phyloP scores from a whole-genome alignment of 2,797 vertebrate species.

The Lagocephalus sceleratus region DNA sequence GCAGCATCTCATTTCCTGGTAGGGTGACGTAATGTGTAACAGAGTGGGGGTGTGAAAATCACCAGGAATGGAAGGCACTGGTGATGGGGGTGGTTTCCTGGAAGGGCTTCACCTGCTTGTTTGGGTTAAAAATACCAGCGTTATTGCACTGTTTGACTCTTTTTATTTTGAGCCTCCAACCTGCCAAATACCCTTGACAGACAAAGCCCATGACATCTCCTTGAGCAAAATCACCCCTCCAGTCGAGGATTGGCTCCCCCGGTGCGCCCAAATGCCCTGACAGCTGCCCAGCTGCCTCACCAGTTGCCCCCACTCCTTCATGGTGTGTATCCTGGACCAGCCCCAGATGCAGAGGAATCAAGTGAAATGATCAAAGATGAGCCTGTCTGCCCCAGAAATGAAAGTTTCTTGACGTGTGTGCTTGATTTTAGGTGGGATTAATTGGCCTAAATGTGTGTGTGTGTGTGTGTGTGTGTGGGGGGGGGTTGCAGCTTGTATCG shows the following conservation, averaged over 20 bases:
- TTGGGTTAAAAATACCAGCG: conserved; percentile 18
- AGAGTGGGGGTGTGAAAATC: conserved; percentile 50
- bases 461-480: too few species aligned
- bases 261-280: conserved; percentile 23
- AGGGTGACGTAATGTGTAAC: conserved; percentile 58
- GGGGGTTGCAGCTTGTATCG: not conserved
- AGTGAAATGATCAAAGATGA: conserved; percentile 4
- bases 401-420: not conserved
- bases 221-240: conserved; percentile 32
- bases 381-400: not conserved
- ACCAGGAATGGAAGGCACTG: conserved; percentile 25
- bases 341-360: conserved; percentile 4
- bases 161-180: not conserved
- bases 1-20: conserved; percentile 52
- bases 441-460: not conserved
- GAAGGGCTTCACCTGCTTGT: conserved; percentile 41
- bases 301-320: conserved; percentile 5
- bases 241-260: conserved; percentile 31
- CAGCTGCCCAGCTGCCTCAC: conserved; percentile 27
- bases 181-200: conserved; percentile 30
- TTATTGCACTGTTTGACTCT: not conserved
- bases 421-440: too few species aligned
- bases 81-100: conserved; percentile 25
- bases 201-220: conserved; percentile 34
- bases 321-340: conserved; percentile 6